A percentile compares a stretch with the other conserved stretches of the same genome.
Evolutionary conservation across 1,140 invertebrate species (phyloP).

Genomic region (Dendroctonus ponderosae): DNA sequence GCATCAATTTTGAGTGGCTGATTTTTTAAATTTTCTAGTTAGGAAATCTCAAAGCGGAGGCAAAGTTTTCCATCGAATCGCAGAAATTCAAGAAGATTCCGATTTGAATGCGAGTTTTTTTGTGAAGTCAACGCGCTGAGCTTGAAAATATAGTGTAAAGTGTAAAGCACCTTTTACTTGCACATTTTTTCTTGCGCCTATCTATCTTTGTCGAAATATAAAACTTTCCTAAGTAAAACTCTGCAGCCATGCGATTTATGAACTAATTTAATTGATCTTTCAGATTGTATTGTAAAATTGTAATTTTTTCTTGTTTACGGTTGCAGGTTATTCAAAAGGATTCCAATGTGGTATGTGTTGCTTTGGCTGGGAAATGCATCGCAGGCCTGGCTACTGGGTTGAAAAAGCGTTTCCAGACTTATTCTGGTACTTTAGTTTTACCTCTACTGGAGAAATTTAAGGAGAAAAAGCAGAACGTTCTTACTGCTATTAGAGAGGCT

Average conservation of each 20-base stretch:
- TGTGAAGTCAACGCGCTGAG: too few species aligned
- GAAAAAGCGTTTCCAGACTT: conserved; percentile 83
- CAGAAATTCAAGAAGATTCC: too few species aligned
- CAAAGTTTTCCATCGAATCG: too few species aligned
- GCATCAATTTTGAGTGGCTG: too few species aligned
- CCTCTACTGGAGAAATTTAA: conserved; percentile 93
- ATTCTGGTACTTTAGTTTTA: conserved; percentile 77
- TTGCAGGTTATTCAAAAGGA: conserved; percentile 84
- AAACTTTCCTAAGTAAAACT: not conserved
- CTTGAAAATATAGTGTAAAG: too few species aligned
- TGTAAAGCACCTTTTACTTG: too few species aligned
- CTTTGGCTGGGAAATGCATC: conserved; percentile 82
- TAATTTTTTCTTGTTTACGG: not conserved
- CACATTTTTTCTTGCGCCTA: not conserved
- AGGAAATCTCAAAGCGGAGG: too few species aligned
- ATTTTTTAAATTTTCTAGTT: too few species aligned
- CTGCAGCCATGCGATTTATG: too few species aligned
- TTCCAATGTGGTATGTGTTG: conserved; percentile 91
- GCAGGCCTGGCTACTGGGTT: conserved; percentile 81
- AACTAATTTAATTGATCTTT: too few species aligned
- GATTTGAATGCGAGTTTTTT: too few species aligned
- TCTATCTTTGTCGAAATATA: not conserved
- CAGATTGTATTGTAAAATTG: too few species aligned
- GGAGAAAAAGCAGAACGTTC: conserved; percentile 94
- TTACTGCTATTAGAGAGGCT: conserved; percentile 81